Evolutionary conservation across 1,140 invertebrate species (phyloP), one percentile per base, ranked within the genome.

Genomic region (Macrobrachium nipponense): DNA sequence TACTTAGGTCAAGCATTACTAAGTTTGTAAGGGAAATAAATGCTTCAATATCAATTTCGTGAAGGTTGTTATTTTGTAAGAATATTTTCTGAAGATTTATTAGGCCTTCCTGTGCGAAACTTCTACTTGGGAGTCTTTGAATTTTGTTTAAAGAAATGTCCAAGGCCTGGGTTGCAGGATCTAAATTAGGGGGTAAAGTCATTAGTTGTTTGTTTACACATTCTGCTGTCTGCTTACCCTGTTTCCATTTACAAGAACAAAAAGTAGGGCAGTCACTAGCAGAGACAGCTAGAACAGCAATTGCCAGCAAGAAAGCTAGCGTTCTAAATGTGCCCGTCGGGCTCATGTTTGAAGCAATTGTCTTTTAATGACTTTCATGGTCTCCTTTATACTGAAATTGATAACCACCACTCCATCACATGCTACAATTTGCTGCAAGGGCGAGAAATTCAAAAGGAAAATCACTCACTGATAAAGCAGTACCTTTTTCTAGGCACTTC

Each of bases 161-260:
- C 44, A 98, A 91, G 10, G 97, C 96, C 92, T 98, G 96, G 0
- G 96, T 97, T 89, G 95, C 96, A n/a, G 95, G 94, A 89, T 96
- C 95, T 89, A 98, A 94, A 44, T 95, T 95, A 87, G 94, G 93
- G 1, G 97, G 97, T 15, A 97, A 94, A 8, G 93, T 92, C 62
- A 94, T 93, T n/a, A 97, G 91, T 59, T 93, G 93, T 90, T 95
- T 94, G 70, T 95, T 94, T 15, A 94, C 93, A 91, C 96, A 98
- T 90, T 97, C 96, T 5, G 97, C 96, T 85, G 95, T 96, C 90
- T 96, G 94, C 90, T 98, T 98, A 3, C 96, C 97, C 90, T 95
- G 94, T 91, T 97, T 97, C 97, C 97, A 97, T 90, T 96, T 97
- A 92, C 97, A 98, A 15, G 93, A 92, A 91, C 97, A 98, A 64